phyloP scores from a whole-genome alignment of 2,797 vertebrate species.

The Lacerta viridis region DNA sequence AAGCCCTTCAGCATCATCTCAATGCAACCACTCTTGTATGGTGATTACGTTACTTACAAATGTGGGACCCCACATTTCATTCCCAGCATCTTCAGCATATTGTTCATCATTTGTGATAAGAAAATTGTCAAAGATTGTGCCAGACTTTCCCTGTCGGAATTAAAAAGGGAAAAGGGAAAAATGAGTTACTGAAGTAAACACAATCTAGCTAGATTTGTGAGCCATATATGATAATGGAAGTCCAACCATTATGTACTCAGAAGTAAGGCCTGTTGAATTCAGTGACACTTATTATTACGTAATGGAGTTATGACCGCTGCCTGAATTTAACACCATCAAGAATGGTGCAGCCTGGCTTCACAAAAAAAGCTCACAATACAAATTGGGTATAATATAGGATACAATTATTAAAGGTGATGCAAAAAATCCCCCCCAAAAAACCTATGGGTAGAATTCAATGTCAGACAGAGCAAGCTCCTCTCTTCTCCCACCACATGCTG shows the following conservation, averaged over 20 bases:
- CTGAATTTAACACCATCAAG: conserved; percentile 37
- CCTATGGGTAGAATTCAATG: too few relatives aligned
- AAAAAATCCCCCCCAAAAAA: not conserved
- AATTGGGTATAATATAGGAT: conserved; percentile 13
- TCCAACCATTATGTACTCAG: too few relatives aligned
- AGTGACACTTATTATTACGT: too few relatives aligned
- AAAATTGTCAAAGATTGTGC: conserved; percentile 90
- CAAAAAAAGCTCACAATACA: not conserved
- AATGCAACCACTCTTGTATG: too few relatives aligned
- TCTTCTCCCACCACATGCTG: too few relatives aligned
- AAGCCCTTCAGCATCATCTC: too few relatives aligned
- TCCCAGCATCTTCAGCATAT: conserved; percentile 86
- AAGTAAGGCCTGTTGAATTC: too few relatives aligned
- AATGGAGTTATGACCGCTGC: too few relatives aligned
- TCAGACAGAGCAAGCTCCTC: too few relatives aligned
- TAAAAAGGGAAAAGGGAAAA: conserved; percentile 30
- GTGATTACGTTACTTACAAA: conserved; percentile 77
- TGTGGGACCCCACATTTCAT: conserved; percentile 85
- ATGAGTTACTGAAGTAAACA: not conserved
- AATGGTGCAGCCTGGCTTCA: not conserved
- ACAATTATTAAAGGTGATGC: conserved; percentile 8
- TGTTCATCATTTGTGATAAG: conserved; percentile 87
- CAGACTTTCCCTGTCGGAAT: conserved; percentile 85
- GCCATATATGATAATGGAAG: not conserved
- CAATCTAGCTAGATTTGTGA: conserved; percentile 42